Percentiles rank a stretch among this genome's conserved stretches.
These are phyloP conservation scores for Dipodomys stephensi DNA, from an alignment of 2,113 vertebrate genomes.

Conservation along the genomic window DNA sequence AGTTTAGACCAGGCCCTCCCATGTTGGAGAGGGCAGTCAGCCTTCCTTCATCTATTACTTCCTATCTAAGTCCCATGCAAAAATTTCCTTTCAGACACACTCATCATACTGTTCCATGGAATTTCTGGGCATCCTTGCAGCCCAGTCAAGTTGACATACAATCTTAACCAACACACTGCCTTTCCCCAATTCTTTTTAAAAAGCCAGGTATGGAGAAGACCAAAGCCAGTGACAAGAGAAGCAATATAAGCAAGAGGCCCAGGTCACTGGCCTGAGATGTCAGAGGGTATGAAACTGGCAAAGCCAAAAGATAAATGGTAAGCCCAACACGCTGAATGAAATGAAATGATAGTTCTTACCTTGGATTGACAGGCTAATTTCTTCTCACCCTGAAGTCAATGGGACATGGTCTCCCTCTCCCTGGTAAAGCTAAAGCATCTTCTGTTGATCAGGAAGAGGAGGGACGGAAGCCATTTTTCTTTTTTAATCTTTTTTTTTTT, in stretches of 20 bases:
- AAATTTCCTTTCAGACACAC: background rate
- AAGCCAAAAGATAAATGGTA: too few relatives aligned
- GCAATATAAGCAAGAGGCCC: background rate
- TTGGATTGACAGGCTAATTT: too few relatives aligned
- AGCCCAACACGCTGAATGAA: too few relatives aligned
- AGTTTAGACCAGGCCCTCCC: background rate
- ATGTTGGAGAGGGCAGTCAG: fast-evolving
- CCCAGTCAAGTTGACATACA: background rate
- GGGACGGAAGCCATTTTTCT: too few relatives aligned
- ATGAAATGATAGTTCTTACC: too few relatives aligned
- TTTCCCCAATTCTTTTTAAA: background rate
- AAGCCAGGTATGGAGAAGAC: background rate
- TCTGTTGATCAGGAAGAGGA: too few relatives aligned
- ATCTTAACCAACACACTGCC: background rate
- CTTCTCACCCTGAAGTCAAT: too few relatives aligned
- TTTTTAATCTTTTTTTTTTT: too few relatives aligned
- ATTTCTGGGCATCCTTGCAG: background rate
- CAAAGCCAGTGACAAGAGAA: background rate
- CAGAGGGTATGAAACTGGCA: too few relatives aligned
- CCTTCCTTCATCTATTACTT: background rate
- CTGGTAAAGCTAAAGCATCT: too few relatives aligned
- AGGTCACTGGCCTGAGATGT: background rate
- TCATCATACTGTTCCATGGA: background rate
- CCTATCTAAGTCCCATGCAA: background rate
- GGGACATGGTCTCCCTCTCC: too few relatives aligned